A percentile compares a stretch with the other conserved stretches of the same genome.
Evolutionary conservation across 64 coral and sea anemone species (phyloP).

Genomic region (Catalaphyllia jardinei): DNA sequence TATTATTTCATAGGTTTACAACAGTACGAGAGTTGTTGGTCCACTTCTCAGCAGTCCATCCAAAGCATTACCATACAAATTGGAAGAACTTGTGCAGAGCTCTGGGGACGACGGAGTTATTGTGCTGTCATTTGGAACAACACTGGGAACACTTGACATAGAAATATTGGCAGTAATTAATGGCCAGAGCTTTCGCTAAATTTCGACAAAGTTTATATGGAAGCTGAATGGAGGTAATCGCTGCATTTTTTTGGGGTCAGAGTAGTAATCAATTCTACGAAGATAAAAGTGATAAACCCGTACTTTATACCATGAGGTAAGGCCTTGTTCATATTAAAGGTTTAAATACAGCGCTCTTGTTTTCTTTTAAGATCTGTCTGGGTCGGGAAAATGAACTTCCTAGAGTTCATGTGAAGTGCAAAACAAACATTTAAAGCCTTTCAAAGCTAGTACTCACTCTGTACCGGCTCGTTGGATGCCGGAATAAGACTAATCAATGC

Average conservation of each 20-base stretch:
- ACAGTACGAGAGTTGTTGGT: conserved; percentile 44
- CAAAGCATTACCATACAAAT: conserved; percentile 10
- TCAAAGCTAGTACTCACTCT: too few species aligned
- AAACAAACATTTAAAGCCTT: too few species aligned
- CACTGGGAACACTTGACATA: background rate
- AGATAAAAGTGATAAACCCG: too few species aligned
- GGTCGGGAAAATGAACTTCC: too few species aligned
- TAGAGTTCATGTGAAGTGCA: background rate
- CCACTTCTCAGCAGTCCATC: conserved; percentile 29
- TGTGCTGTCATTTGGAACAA: conserved; percentile 37
- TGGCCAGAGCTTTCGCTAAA: conserved; percentile 13
- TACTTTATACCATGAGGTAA: too few species aligned
- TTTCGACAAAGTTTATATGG: conserved; percentile 19
- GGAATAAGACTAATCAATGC: background rate
- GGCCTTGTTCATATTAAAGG: too few species aligned
- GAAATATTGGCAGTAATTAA: background rate
- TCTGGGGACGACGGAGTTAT: conserved; percentile 40
- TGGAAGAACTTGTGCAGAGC: conserved; percentile 26
- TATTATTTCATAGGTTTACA: background rate
- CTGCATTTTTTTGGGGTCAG: too few species aligned
- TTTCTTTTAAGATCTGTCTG: too few species aligned
- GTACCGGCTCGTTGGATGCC: too few species aligned
- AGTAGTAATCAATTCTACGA: too few species aligned
- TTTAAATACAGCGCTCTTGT: too few species aligned
- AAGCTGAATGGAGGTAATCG: background rate